Conservation (phyloP, 2,888 invertebrate genomes). For the Galerucella nymphaeae region DNA sequence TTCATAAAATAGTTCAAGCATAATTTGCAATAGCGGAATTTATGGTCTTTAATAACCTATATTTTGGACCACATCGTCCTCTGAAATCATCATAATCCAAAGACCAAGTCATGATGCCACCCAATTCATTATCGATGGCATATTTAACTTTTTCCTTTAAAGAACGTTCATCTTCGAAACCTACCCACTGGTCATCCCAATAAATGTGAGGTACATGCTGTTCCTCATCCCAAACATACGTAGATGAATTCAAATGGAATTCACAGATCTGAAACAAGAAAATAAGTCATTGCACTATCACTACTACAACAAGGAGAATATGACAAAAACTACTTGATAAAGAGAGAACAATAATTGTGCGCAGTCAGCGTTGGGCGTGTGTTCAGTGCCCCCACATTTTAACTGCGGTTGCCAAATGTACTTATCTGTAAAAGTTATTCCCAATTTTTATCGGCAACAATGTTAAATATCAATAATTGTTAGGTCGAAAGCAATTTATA, state of each 20-base stretch:
- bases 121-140: slow-evolving; percentile 56
- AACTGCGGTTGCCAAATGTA: too few species aligned
- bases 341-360: too few species aligned
- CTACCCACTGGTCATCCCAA: slow-evolving; percentile 73
- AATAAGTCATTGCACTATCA: too few species aligned
- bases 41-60: slow-evolving; percentile 48
- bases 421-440: too few species aligned
- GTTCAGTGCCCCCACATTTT: too few species aligned
- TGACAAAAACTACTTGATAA: too few species aligned
- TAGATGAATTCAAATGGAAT: slow-evolving; percentile 46
- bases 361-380: too few species aligned
- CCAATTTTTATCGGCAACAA: too few species aligned
- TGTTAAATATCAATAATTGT: too few species aligned
- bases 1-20: neutral
- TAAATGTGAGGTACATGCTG: slow-evolving; percentile 71
- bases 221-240: slow-evolving; percentile 58
- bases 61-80: slow-evolving; percentile 67
- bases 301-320: too few species aligned
- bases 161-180: slow-evolving; percentile 72
- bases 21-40: slow-evolving; percentile 26
- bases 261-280: slow-evolving; percentile 56
- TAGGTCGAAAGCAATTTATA: too few species aligned
- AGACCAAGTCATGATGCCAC: slow-evolving; percentile 81
- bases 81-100: slow-evolving; percentile 81
- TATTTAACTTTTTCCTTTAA: slow-evolving; percentile 65